Evolutionary conservation across 2,888 invertebrate species (phyloP).

Genomic region (Leptopilina myrica): DNA sequence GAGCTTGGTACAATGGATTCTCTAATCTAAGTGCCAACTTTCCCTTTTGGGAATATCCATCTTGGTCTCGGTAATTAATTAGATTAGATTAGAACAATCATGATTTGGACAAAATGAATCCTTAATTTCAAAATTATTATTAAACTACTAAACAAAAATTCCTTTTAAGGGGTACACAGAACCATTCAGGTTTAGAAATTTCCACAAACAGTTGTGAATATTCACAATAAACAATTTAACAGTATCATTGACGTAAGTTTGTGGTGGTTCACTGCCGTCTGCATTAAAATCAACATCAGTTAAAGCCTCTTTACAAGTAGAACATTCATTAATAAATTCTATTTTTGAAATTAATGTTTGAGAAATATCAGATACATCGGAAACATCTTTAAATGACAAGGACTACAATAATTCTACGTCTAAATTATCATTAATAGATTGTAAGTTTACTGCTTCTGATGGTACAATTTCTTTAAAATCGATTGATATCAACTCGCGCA

Average conservation of each 20-base stretch:
- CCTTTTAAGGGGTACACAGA: not conserved
- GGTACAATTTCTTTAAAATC: not conserved
- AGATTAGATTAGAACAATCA: too few species aligned
- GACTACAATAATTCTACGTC: not conserved
- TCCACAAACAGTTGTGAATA: not conserved
- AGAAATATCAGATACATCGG: not conserved
- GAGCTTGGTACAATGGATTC: too few species aligned
- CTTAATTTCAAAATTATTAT: too few species aligned
- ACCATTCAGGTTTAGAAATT: not conserved
- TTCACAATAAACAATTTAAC: constrained; percentile 28
- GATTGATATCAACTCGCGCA: not conserved
- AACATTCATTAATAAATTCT: not conserved
- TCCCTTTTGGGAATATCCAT: too few species aligned
- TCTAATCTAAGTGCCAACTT: too few species aligned
- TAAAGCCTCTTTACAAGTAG: not conserved
- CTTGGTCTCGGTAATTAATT: too few species aligned
- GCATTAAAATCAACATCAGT: not conserved
- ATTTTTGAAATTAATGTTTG: not conserved
- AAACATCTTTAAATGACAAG: not conserved
- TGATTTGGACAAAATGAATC: not conserved
- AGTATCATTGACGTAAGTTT: constrained; percentile 18
- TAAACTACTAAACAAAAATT: not conserved
- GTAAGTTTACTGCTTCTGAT: not conserved
- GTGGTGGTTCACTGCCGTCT: not conserved
- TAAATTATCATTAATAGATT: not conserved